Evolutionary conservation across 2,797 vertebrate species (phyloP).

Genomic region (Pipistrellus pygmaeus): DNA sequence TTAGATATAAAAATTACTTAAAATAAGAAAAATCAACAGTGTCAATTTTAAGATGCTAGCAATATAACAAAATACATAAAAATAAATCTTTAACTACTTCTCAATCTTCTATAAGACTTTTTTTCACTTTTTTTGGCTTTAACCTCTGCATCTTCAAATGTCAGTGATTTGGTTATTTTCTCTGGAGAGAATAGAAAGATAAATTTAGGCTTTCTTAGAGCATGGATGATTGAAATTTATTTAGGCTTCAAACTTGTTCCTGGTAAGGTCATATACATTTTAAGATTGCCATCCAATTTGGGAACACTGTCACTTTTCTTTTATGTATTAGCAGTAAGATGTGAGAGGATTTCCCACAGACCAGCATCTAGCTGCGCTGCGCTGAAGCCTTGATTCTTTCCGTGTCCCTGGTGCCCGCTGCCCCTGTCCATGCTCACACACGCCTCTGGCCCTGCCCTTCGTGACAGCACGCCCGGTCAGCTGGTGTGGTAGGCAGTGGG

Average conservation of each 20-base stretch:
- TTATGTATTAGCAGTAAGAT: neutral
- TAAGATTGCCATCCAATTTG: neutral
- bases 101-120: neutral
- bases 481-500: neutral
- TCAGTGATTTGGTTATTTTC: neutral
- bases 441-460: neutral
- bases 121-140: neutral
- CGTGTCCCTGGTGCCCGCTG: accelerated
- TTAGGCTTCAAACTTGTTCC: conserved; percentile 33
- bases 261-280: neutral
- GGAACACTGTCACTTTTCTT: neutral
- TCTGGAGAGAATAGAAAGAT: conserved; percentile 4
- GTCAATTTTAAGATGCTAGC: conserved; percentile 4
- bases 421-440: neutral
- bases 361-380: neutral
- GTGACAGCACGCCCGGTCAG: neutral
- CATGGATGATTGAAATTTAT: neutral
- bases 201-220: conserved; percentile 26
- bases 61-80: conserved; percentile 3
- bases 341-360: neutral
- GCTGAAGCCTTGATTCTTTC: neutral
- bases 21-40: conserved; percentile 9
- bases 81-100: neutral
- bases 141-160: neutral
- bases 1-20: neutral